Conservation (phyloP, 2,888 invertebrate species). For the Gastracanthus pulcherrimus region DNA sequence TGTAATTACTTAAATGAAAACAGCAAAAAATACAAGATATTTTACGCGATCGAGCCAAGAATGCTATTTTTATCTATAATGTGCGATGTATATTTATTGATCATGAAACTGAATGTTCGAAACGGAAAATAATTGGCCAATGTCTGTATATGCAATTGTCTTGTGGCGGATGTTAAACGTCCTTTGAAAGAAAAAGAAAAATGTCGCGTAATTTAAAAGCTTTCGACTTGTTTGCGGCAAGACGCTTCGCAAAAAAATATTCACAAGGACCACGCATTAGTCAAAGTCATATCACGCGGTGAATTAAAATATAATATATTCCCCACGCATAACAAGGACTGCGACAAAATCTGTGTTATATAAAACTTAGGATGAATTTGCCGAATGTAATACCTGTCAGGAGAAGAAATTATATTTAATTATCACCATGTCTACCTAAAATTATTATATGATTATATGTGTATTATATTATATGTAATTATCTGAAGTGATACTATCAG, state of each 20-base stretch:
- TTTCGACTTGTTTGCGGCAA: conserved; percentile 12
- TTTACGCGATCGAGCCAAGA: conserved; percentile 37
- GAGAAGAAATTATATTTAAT: conserved; percentile 50
- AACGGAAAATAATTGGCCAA: conserved; percentile 18
- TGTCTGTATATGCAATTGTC: conserved; percentile 31
- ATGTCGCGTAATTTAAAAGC: not conserved
- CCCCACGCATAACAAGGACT: conserved; percentile 47
- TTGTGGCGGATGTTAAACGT: conserved; percentile 20
- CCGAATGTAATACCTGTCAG: conserved; percentile 22
- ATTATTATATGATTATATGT: not conserved
- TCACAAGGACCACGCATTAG: conserved; percentile 48
- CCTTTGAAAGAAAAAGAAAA: conserved; percentile 25
- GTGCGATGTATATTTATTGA: conserved; percentile 33
- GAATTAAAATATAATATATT: conserved; percentile 37
- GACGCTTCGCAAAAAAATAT: conserved; percentile 33
- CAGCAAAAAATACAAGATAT: conserved; percentile 18
- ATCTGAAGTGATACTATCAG: not conserved
- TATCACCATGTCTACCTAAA: not conserved
- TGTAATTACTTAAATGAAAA: not conserved
- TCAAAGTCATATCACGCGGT: conserved; percentile 54
- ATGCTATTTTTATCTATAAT: conserved; percentile 52
- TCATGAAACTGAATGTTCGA: conserved; percentile 29
- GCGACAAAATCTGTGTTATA: conserved; percentile 53
- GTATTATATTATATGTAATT: not conserved
- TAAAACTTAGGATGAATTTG: conserved; percentile 45